A percentile compares a stretch with the other conserved stretches of the same genome.
phyloP scores from a whole-genome alignment of 1,140 invertebrate genomes.

The Conus ventricosus region DNA sequence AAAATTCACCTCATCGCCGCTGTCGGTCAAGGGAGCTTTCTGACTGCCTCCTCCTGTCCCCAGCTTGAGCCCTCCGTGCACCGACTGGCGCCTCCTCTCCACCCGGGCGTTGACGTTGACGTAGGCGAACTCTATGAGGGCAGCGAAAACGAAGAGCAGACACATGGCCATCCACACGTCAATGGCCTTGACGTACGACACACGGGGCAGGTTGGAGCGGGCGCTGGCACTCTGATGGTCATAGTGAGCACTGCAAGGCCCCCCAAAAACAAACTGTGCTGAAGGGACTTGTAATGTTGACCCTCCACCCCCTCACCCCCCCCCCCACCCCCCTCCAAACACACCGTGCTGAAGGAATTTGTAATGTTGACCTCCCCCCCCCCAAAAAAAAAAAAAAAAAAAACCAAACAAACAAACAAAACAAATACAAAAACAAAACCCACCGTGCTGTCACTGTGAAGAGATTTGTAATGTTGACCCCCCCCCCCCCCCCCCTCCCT shows the following conservation, averaged over 20 bases:
- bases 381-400: too few species aligned
- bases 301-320: too few species aligned
- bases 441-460: too few species aligned
- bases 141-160: conserved; percentile 90
- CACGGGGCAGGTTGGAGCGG: conserved; percentile 70
- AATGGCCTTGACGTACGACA: conserved; percentile 84
- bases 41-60: not conserved
- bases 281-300: too few species aligned
- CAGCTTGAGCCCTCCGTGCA: conserved; percentile 7
- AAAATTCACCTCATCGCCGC: not conserved
- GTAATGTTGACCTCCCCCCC: too few species aligned
- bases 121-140: conserved; percentile 88
- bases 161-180: conserved; percentile 93
- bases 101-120: conserved; percentile 75
- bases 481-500: too few species aligned
- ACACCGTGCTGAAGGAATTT: not conserved
- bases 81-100: not conserved
- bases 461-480: too few species aligned
- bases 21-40: not conserved
- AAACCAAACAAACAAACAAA: too few species aligned
- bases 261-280: not conserved
- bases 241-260: conserved; percentile 57
- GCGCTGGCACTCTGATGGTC: conserved; percentile 63
- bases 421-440: too few species aligned
- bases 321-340: too few species aligned